These are phyloP conservation scores for Anneissia japonica DNA, from an alignment of 35 echinoderm and acorn worm genomes.

Conservation along the genomic window DNA sequence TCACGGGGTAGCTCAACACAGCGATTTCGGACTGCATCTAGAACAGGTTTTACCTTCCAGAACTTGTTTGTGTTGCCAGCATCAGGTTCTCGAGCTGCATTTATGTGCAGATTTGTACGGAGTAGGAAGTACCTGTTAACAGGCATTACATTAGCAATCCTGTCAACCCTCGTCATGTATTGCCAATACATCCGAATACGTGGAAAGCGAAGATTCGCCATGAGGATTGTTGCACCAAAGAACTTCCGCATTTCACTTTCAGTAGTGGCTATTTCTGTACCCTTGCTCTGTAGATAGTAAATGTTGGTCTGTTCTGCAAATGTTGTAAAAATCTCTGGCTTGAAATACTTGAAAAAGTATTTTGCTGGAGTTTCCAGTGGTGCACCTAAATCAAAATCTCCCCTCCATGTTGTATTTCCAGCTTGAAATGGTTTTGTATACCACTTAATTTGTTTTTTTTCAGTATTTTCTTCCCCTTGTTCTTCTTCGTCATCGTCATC, in stretches of 20 bases:
- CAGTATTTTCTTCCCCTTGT: too few relatives aligned
- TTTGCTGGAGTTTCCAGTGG: too few relatives aligned
- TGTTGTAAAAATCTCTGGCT: too few relatives aligned
- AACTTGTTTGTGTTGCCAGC: constrained; percentile 3
- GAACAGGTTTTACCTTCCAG: neutral
- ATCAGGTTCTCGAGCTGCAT: constrained; percentile 33
- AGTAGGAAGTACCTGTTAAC: constrained; percentile 29
- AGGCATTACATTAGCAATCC: constrained; percentile 14
- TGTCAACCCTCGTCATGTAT: constrained; percentile 11
- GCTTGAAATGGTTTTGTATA: too few relatives aligned
- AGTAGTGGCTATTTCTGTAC: neutral
- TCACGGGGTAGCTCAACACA: constrained; percentile 27
- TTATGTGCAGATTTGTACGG: constrained; percentile 29
- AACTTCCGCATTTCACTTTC: constrained; percentile 3
- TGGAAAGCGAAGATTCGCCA: neutral
- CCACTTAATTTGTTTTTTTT: too few relatives aligned
- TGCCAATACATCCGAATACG: constrained; percentile 1
- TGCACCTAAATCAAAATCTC: too few relatives aligned
- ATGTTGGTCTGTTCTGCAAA: too few relatives aligned
- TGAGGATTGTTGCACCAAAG: constrained; percentile 2
- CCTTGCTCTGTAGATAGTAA: too few relatives aligned
- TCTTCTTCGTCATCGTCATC: too few relatives aligned
- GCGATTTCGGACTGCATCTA: constrained; percentile 26
- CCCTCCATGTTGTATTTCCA: too few relatives aligned
- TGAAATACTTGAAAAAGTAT: too few relatives aligned